These are phyloP conservation scores for Lanius ludovicianus DNA, from an alignment of 2,113 vertebrate species.

Conservation along the genomic window DNA sequence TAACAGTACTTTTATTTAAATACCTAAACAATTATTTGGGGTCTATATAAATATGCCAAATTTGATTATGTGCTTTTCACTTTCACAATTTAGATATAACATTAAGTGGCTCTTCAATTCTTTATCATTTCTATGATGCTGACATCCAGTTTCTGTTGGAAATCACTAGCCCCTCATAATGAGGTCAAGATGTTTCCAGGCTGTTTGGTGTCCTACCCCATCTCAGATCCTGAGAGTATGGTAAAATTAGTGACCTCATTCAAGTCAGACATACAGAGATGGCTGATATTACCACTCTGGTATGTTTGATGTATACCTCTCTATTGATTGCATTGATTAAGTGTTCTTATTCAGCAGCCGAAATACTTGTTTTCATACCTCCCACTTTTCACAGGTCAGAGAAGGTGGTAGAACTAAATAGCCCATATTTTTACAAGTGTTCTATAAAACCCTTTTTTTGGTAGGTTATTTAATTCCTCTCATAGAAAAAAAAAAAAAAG, in stretches of 20 bases:
- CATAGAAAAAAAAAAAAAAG: not conserved
- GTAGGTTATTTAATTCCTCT: not conserved
- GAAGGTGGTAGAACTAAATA: not conserved
- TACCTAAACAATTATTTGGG: not conserved
- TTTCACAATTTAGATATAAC: not conserved
- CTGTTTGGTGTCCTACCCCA: not conserved
- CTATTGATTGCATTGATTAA: not conserved
- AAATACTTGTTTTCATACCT: not conserved
- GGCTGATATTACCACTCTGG: not conserved
- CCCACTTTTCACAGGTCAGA: not conserved
- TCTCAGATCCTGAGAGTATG: not conserved
- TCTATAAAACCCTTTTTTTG: not conserved
- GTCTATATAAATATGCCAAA: not conserved
- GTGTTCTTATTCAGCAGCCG: not conserved
- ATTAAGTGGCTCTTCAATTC: not conserved
- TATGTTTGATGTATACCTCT: not conserved
- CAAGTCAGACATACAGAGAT: not conserved
- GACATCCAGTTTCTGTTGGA: not conserved
- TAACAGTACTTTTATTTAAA: not conserved
- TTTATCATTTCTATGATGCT: not conserved
- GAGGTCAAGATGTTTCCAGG: not conserved
- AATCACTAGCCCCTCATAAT: not conserved
- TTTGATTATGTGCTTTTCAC: not conserved
- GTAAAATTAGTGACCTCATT: not conserved
- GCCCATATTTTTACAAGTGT: not conserved